Conservation (phyloP, 2,888 invertebrate genomes). For the Alcis repandata region DNA sequence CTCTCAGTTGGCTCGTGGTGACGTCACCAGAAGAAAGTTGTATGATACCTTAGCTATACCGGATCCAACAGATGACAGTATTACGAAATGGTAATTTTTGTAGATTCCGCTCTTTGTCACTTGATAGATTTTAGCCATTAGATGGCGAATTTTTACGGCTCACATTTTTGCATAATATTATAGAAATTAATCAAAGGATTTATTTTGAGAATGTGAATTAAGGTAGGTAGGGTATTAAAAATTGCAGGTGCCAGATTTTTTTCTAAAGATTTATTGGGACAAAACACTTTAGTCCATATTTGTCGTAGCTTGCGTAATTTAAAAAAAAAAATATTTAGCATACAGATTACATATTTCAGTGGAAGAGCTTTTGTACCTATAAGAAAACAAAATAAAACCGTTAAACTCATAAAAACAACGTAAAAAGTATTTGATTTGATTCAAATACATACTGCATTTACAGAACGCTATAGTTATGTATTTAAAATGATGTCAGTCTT, state of each 20-base stretch:
- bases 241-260: neutral
- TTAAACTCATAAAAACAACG: too few relatives aligned
- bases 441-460: too few relatives aligned
- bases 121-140: constrained; percentile 16
- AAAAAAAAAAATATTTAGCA: too few relatives aligned
- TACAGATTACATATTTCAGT: too few relatives aligned
- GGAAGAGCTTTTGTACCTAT: too few relatives aligned
- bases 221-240: neutral
- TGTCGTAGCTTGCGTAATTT: too few relatives aligned
- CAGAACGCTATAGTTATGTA: too few relatives aligned
- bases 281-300: too few relatives aligned
- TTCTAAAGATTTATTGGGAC: too few relatives aligned
- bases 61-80: constrained; percentile 33
- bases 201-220: neutral
- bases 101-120: constrained; percentile 6
- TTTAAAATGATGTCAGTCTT: too few relatives aligned
- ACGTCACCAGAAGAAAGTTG: constrained; percentile 52
- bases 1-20: constrained; percentile 30
- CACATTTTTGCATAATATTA: neutral
- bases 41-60: constrained; percentile 32
- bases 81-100: constrained; percentile 21
- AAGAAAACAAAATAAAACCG: too few relatives aligned
- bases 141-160: neutral
- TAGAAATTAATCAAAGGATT: neutral
- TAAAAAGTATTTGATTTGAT: too few relatives aligned